Conservation (phyloP, 2,113 vertebrate species). For the Cathartes aura region DNA sequence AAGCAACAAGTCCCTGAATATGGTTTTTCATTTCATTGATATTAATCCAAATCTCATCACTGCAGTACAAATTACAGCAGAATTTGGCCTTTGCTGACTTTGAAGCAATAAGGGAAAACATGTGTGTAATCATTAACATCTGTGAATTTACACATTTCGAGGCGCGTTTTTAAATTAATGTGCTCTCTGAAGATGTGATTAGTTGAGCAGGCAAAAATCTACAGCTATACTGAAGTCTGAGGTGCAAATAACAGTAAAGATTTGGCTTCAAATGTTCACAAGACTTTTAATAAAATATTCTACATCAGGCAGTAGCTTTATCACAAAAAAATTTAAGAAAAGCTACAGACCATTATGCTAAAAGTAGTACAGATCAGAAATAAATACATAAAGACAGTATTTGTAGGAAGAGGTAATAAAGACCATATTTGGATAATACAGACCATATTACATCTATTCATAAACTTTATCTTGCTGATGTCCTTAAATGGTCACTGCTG, state of each 20-base stretch:
- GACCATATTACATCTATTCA: background rate
- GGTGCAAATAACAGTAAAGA: background rate
- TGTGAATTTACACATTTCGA: conserved; percentile 14
- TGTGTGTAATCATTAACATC: conserved; percentile 21
- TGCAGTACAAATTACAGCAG: conserved; percentile 22
- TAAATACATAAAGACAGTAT: background rate
- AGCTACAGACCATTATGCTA: background rate
- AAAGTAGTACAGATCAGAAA: background rate
- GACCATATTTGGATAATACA: background rate
- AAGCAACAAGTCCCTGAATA: background rate
- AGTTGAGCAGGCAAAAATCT: background rate
- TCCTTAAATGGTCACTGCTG: background rate
- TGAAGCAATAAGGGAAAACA: conserved; percentile 36
- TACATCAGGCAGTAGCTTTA: background rate
- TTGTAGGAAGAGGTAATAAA: conserved; percentile 3
- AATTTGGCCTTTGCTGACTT: background rate
- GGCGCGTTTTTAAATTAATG: background rate
- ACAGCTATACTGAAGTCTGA: background rate
- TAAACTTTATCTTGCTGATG: background rate
- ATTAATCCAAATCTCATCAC: conserved; percentile 3
- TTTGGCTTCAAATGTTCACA: background rate
- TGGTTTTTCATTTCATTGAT: background rate
- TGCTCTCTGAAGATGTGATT: background rate
- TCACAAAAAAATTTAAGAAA: background rate
- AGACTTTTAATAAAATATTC: background rate